Evolutionary conservation across 2,888 invertebrate species (phyloP), one percentile per base, ranked within the genome.

Genomic region (Nebria salina): DNA sequence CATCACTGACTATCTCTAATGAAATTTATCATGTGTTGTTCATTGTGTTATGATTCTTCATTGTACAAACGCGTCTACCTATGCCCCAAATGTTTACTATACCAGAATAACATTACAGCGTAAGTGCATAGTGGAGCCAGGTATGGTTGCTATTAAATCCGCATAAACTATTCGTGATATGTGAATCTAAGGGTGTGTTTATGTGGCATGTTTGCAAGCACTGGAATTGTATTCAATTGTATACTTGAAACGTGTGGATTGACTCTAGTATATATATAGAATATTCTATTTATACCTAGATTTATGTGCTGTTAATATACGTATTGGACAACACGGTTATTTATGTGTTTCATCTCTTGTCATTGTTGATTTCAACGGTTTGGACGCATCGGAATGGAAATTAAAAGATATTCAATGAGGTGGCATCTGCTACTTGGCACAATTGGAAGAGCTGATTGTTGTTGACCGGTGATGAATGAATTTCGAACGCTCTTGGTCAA

Each of bases 251-350:
- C 54, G 85, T 86, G 86, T 85, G 84, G 86, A 87, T 87, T 86
- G 87, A 86, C 86, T 86, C 83, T 80, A 83, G 80, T 84, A 86
- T 86, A 85, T 87, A 87, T 20, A 34, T 34, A 34, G 34, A 34
- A 34, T 34, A 34, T 34, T 34, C 34, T 5, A 34, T 85, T 87
- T 87, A 86, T 75, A 70, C 85, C 83, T 84, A 87, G 88, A 89
- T 89, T 89, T 89, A 89, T 88, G 87, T 88, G 83, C 87, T 87
- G 87, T 87, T 88, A 88, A 88, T 88, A 85, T 87, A 76, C 77
- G 42, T 70, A 73, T 34, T 82, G 65, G 86, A 87, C 87, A 87
- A 87, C 86, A 85, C 85, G 85, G 83, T 86, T 86, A 87, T 87
- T 87, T 87, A 87, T 86, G 86, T 84, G 82, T 77, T 84, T 26